Evolutionary conservation across 2,888 invertebrate genomes (phyloP).

Genomic region (Cheilosia vernalis): DNA sequence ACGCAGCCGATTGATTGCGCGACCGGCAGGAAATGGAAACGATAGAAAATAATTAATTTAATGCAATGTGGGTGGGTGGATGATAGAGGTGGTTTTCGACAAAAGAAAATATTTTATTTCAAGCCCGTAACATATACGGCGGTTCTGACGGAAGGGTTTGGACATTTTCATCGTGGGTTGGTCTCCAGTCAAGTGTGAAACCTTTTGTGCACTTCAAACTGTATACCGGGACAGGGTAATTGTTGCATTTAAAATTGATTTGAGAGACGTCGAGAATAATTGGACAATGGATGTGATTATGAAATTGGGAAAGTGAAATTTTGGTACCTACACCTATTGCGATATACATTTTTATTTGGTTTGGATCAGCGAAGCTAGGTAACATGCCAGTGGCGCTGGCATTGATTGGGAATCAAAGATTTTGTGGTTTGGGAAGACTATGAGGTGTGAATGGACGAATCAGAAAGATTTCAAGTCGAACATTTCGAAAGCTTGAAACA

Average conservation of each 20-base stretch:
- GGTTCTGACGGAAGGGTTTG: slow-evolving; percentile 40
- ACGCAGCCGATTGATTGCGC: slow-evolving; percentile 50
- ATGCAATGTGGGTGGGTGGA: slow-evolving; percentile 67
- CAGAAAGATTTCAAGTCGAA: too few species aligned
- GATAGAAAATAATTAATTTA: slow-evolving; percentile 75
- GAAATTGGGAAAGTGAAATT: slow-evolving; percentile 17
- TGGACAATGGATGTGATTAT: slow-evolving; percentile 9
- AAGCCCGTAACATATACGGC: not conserved
- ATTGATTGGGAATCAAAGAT: too few species aligned
- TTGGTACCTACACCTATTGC: not conserved
- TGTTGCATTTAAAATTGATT: slow-evolving; percentile 65
- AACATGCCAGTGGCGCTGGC: too few species aligned
- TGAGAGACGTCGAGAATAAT: slow-evolving; percentile 38
- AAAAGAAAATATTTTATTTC: slow-evolving; percentile 65
- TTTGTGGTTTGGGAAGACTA: too few species aligned
- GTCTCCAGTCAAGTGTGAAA: slow-evolving; percentile 70
- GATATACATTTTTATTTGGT: not conserved
- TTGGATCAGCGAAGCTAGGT: too few species aligned
- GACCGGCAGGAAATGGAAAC: slow-evolving; percentile 68
- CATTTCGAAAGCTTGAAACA: too few species aligned
- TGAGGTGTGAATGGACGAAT: too few species aligned
- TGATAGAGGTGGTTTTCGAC: slow-evolving; percentile 34
- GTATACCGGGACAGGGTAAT: slow-evolving; percentile 51
- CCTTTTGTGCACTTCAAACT: slow-evolving; percentile 67
- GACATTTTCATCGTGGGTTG: slow-evolving; percentile 59